phyloP scores from a whole-genome alignment of 35 echinoderm and acorn worm species.

The Nesometra sesokonis region DNA sequence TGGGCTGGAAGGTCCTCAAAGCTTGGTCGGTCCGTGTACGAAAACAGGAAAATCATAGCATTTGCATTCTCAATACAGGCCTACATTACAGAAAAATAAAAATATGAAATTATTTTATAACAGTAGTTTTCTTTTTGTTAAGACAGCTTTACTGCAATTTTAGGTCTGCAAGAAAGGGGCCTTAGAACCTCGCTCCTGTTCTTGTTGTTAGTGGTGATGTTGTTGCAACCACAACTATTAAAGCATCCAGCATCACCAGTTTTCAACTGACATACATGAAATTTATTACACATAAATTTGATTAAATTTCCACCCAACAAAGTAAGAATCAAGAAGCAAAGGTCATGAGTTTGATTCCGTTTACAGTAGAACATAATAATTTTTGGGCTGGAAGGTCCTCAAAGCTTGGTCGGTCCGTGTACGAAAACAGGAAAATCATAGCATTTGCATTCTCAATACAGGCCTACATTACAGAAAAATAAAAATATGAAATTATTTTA shows the following conservation, averaged over 20 bases:
- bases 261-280: no score
- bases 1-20: slow-evolving; percentile 61
- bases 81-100: slow-evolving; percentile 19
- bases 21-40: slow-evolving; percentile 77
- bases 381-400: slow-evolving; percentile 44
- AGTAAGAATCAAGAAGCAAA: no score
- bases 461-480: slow-evolving; percentile 41
- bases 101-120: not conserved
- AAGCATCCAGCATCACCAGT: no score
- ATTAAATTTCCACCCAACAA: no score
- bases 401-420: slow-evolving; percentile 80
- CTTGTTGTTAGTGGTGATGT: no score
- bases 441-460: slow-evolving; percentile 53
- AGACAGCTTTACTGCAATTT: not conserved
- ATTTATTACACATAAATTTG: no score
- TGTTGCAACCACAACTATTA: no score
- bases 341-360: no score
- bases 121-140: not conserved
- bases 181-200: no score
- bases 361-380: no score
- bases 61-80: slow-evolving; percentile 63
- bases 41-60: slow-evolving; percentile 72
- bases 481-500: not conserved
- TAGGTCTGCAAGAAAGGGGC: no score
- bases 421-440: slow-evolving; percentile 79